These are phyloP conservation scores for Podocnemis expansa DNA, from an alignment of 2,113 vertebrate genomes.

Conservation along the genomic window DNA sequence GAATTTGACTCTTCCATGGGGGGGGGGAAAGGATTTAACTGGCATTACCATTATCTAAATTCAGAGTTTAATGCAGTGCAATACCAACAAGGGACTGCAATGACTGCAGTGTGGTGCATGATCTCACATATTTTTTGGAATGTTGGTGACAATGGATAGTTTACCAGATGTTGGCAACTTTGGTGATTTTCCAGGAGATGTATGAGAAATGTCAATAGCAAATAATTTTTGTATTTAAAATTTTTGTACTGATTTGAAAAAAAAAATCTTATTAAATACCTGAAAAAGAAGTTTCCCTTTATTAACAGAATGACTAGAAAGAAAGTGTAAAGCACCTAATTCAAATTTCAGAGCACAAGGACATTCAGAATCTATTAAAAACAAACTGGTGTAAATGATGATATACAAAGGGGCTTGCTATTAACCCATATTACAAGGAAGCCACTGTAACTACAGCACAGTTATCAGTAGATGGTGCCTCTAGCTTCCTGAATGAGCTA, in stretches of 20 bases:
- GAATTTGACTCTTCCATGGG: conserved; percentile 69
- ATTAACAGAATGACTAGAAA: neutral
- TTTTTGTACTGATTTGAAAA: conserved; percentile 85
- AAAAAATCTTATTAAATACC: conserved; percentile 82
- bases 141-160: conserved; percentile 67
- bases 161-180: conserved; percentile 72
- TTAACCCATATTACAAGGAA: neutral
- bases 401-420: neutral
- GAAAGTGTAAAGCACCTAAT: neutral
- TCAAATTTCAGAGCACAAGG: neutral
- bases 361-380: neutral
- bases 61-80: conserved; percentile 77
- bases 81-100: conserved; percentile 71
- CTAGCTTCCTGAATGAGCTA: neutral
- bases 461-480: accelerated
- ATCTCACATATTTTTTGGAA: conserved; percentile 74
- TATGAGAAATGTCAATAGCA: conserved; percentile 77
- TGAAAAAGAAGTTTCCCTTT: conserved; percentile 52
- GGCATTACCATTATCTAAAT: conserved; percentile 80
- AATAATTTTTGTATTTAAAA: conserved; percentile 86
- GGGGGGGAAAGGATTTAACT: conserved; percentile 69
- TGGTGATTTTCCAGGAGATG: conserved; percentile 72
- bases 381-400: accelerated
- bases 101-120: conserved; percentile 68
- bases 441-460: accelerated